A percentile compares a stretch with the other conserved stretches of the same genome.
These are phyloP conservation scores for Xanthorhoe designata DNA, from an alignment of 2,888 invertebrate species.

Conservation along the genomic window DNA sequence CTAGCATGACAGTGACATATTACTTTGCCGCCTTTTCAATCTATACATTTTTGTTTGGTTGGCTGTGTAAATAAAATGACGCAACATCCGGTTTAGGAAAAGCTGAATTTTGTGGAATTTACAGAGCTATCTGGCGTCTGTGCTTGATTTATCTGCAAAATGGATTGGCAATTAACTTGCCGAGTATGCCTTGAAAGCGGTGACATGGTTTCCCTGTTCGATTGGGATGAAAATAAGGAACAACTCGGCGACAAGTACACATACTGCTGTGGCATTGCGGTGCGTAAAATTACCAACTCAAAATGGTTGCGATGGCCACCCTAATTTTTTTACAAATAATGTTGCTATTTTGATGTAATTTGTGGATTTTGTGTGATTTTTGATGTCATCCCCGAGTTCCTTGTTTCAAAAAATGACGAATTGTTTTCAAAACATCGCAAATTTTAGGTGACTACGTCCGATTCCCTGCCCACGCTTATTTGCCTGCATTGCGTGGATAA, in stretches of 20 bases:
- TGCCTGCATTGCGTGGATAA: constrained; percentile 81
- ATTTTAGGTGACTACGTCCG: constrained; percentile 77
- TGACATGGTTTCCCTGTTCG: constrained; percentile 83
- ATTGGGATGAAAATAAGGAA: constrained; percentile 85
- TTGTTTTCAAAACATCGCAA: constrained; percentile 32
- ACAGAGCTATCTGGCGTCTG: constrained; percentile 46
- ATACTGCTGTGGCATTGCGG: constrained; percentile 81
- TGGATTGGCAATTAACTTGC: constrained; percentile 85
- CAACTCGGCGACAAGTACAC: constrained; percentile 82
- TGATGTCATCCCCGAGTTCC: constrained; percentile 75
- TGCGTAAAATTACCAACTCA: constrained; percentile 78
- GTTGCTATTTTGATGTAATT: constrained; percentile 81
- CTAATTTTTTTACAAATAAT: constrained; percentile 81
- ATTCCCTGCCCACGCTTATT: constrained; percentile 79
- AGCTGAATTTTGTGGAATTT: constrained; percentile 58
- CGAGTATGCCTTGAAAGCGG: constrained; percentile 81
- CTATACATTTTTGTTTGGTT: constrained; percentile 54
- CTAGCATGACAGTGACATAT: constrained; percentile 46
- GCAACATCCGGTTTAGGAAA: constrained; percentile 65
- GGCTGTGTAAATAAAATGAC: constrained; percentile 51
- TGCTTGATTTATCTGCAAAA: constrained; percentile 55
- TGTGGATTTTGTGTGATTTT: constrained; percentile 69
- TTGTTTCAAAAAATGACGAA: constrained; percentile 41
- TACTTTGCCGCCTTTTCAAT: constrained; percentile 37
- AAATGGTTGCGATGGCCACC: constrained; percentile 86